These are phyloP conservation scores for Carassius carassius DNA, from an alignment of 2,113 vertebrate species.

Conservation along the genomic window DNA sequence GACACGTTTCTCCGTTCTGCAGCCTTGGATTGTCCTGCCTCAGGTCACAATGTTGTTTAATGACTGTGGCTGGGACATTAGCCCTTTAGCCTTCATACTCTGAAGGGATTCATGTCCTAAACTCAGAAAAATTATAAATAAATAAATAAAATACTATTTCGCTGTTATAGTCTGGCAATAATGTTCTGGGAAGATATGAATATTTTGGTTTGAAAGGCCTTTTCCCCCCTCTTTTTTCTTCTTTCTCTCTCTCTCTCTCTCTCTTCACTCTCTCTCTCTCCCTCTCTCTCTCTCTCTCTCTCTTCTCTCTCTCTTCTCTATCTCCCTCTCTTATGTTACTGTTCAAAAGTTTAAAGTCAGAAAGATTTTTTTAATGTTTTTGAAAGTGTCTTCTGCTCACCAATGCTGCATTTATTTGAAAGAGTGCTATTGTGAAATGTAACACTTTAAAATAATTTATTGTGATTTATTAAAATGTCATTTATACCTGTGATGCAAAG, in stretches of 20 bases:
- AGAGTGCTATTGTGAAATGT: background rate
- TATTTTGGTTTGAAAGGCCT: background rate
- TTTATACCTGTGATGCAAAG: background rate
- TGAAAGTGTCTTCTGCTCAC: background rate
- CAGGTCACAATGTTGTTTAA: conserved; percentile 29
- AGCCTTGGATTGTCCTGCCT: background rate
- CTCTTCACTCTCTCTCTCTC: too few relatives aligned
- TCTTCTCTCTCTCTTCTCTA: too few relatives aligned
- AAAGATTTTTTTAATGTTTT: background rate
- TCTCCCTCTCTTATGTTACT: background rate
- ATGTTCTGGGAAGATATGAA: background rate
- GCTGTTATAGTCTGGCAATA: background rate
- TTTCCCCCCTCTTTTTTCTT: background rate
- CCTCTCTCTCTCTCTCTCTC: too few relatives aligned
- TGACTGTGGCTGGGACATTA: background rate
- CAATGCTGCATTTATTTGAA: background rate
- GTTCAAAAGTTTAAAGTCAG: background rate
- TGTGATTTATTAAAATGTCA: background rate
- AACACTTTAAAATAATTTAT: background rate
- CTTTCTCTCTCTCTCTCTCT: background rate
- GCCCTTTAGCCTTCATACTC: background rate
- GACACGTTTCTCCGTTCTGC: background rate
- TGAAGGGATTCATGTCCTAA: background rate
- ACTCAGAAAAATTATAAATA: background rate
- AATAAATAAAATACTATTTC: background rate